Conservation (phyloP, 2,888 invertebrate species). For the Meliscaeva auricollis region DNA sequence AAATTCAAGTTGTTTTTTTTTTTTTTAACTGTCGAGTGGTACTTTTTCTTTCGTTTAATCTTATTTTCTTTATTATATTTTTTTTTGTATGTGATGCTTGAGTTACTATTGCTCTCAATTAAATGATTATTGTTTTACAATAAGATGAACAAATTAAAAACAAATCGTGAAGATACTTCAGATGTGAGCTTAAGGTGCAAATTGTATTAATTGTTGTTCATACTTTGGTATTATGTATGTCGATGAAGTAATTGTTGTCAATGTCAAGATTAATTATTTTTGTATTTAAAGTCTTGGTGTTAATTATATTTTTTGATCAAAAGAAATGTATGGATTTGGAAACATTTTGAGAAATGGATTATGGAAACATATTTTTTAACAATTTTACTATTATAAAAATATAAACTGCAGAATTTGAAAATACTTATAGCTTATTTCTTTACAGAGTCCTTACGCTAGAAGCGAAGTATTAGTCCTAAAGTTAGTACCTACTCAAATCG, state of each 20-base stretch:
- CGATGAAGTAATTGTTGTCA: background rate
- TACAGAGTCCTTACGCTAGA: no score
- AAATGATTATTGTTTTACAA: constrained; percentile 18
- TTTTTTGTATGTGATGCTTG: background rate
- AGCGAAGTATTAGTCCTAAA: no score
- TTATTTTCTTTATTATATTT: background rate
- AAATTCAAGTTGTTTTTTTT: constrained; percentile 42
- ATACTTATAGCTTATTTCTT: no score
- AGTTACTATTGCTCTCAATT: constrained; percentile 8
- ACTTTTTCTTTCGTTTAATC: constrained; percentile 3
- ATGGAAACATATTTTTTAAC: no score
- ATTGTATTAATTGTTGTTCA: constrained; percentile 17
- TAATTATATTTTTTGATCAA: background rate
- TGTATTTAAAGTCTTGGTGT: background rate
- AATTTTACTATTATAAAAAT: no score
- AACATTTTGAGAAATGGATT: no score
- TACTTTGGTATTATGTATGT: background rate
- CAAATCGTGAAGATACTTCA: constrained; percentile 12
- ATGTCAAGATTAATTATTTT: background rate
- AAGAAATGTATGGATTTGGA: background rate
- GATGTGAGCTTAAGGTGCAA: constrained; percentile 7
- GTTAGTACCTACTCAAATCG: no score
- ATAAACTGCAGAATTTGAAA: no score
- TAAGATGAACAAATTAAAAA: constrained; percentile 18
- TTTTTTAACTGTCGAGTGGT: background rate